Percentiles rank a stretch among this genome's conserved stretches.
These are phyloP conservation scores for Ceyx margarethae DNA, from an alignment of 2,113 vertebrate species.

Conservation along the genomic window DNA sequence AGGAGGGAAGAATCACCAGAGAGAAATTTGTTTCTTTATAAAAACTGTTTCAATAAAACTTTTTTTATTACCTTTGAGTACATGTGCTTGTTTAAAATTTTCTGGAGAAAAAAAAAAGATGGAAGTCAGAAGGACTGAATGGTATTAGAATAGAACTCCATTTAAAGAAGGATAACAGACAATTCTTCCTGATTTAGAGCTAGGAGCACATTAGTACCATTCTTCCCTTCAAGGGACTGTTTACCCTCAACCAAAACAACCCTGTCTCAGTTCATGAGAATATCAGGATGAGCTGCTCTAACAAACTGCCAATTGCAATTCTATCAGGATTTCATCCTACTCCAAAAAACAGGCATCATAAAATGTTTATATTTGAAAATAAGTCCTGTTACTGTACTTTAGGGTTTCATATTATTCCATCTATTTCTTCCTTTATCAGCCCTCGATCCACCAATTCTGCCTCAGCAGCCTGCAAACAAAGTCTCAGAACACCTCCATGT, in stretches of 20 bases:
- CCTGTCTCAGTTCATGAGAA: conserved; percentile 10
- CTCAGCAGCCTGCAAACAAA: background rate
- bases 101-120: conserved; percentile 8
- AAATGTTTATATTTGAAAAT: conserved; percentile 50
- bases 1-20: background rate
- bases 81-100: background rate
- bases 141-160: conserved; percentile 17
- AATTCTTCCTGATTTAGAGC: conserved; percentile 23
- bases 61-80: background rate
- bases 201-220: background rate
- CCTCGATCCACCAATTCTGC: conserved; percentile 22
- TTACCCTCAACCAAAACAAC: conserved; percentile 41
- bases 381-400: conserved; percentile 31
- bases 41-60: background rate
- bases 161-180: background rate
- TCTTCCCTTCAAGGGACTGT: conserved; percentile 25
- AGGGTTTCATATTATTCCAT: conserved; percentile 40
- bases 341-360: conserved; percentile 27
- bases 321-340: conserved; percentile 1
- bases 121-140: background rate
- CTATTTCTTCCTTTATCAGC: conserved; percentile 18
- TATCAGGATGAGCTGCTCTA: background rate
- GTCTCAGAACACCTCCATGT: background rate
- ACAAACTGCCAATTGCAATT: conserved; percentile 52
- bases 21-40: background rate